Percentiles rank a stretch among this genome's conserved stretches.
These are phyloP conservation scores for Sipha maydis DNA, from an alignment of 2,888 invertebrate species.

Conservation along the genomic window DNA sequence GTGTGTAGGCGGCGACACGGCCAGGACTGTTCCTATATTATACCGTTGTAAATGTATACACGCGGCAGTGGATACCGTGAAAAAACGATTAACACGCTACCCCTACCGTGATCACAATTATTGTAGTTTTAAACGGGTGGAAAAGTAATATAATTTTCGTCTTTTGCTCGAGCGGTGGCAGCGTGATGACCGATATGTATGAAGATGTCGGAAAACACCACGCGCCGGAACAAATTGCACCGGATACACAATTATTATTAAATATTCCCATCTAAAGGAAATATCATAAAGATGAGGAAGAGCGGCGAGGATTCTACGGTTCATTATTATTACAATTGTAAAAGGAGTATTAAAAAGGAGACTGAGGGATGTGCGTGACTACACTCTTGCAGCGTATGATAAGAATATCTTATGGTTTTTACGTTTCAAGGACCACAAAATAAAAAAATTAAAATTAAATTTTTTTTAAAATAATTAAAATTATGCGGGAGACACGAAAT, in stretches of 20 bases:
- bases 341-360: background rate
- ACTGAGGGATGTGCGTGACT: background rate
- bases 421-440: background rate
- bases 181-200: background rate
- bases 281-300: background rate
- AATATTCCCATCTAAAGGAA: background rate
- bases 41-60: background rate
- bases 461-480: background rate
- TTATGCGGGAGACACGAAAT: background rate
- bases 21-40: background rate
- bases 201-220: background rate
- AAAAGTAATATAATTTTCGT: too few species aligned
- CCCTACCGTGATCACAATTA: background rate
- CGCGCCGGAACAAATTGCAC: constrained; percentile 35
- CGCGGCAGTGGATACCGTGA: constrained; percentile 27
- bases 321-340: constrained; percentile 2
- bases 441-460: background rate
- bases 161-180: too few species aligned
- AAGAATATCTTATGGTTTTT: background rate
- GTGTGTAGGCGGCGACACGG: constrained; percentile 20
- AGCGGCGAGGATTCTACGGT: constrained; percentile 7
- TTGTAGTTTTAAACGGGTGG: background rate
- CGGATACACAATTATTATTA: constrained; percentile 43
- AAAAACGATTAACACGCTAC: constrained; percentile 48
- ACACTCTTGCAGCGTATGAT: too few species aligned